Conservation (phyloP, 2,113 vertebrate species). For the Phaetusa simplex region DNA sequence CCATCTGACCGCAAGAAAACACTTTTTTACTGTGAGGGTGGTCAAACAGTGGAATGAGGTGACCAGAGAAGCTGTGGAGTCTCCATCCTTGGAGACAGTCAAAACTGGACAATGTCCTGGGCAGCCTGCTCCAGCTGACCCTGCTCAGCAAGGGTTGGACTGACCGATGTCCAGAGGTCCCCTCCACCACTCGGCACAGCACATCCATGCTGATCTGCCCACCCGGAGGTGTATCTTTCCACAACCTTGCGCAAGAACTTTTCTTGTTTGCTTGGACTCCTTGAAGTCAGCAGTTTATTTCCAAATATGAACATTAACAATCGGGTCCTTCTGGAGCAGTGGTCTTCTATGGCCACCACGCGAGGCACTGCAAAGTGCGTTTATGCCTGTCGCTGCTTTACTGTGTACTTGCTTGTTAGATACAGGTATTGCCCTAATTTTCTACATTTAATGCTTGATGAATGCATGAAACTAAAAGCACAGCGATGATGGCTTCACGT, state of each 20-base stretch:
- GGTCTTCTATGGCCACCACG: accelerated
- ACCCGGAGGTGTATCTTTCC: not conserved
- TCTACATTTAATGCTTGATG: not conserved
- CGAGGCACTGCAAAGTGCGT: not conserved
- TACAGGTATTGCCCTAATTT: not conserved
- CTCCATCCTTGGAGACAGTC: not conserved
- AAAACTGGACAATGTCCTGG: not conserved
- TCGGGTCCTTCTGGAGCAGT: not conserved
- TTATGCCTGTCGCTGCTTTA: not conserved
- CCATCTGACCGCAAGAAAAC: not conserved
- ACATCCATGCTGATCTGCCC: not conserved
- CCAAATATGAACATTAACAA: not conserved
- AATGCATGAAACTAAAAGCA: not conserved
- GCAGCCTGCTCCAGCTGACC: not conserved
- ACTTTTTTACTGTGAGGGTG: not conserved
- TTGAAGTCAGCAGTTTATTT: not conserved
- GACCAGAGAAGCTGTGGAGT: not conserved
- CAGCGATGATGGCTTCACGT: not conserved
- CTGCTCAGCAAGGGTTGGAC: not conserved
- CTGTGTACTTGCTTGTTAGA: not conserved
- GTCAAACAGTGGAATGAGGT: not conserved
- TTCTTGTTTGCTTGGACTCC: not conserved
- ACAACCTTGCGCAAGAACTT: not conserved
- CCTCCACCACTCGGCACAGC: not conserved
- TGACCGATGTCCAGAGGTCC: not conserved